A percentile compares a stretch with the other conserved stretches of the same genome.
Evolutionary conservation across 2,888 invertebrate genomes (phyloP).

Genomic region (Brenthis daphne): DNA sequence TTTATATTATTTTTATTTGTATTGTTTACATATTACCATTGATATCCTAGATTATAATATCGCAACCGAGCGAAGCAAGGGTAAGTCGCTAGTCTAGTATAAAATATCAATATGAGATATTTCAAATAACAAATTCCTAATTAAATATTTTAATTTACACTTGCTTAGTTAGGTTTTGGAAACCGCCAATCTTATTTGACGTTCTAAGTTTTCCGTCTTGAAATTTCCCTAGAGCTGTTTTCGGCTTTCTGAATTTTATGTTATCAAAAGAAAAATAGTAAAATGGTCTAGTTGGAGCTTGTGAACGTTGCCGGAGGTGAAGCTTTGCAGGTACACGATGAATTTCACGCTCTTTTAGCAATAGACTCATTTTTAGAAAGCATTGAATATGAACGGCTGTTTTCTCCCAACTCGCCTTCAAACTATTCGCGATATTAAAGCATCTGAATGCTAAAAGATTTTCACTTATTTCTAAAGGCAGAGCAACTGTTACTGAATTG

Average conservation of each 20-base stretch:
- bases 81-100: too few relatives aligned
- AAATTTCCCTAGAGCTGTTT: constrained; percentile 27
- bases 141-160: background rate
- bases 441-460: constrained; percentile 1
- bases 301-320: constrained; percentile 7
- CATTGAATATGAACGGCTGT: constrained; percentile 11
- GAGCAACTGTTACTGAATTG: constrained; percentile 2
- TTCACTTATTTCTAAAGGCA: constrained; percentile 7
- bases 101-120: too few relatives aligned
- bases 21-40: too few relatives aligned
- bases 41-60: too few relatives aligned
- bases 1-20: too few relatives aligned
- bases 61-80: too few relatives aligned
- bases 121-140: too few relatives aligned
- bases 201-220: constrained; percentile 16
- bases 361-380: constrained; percentile 23
- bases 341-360: constrained; percentile 21
- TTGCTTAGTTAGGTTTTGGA: background rate
- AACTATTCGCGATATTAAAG: constrained; percentile 24
- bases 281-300: constrained; percentile 17
- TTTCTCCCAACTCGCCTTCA: background rate
- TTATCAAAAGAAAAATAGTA: constrained; percentile 25
- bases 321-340: constrained; percentile 20
- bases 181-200: constrained; percentile 14
- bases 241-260: constrained; percentile 13